phyloP scores from a whole-genome alignment of 2,113 vertebrate genomes.

The Xiphias gladius region DNA sequence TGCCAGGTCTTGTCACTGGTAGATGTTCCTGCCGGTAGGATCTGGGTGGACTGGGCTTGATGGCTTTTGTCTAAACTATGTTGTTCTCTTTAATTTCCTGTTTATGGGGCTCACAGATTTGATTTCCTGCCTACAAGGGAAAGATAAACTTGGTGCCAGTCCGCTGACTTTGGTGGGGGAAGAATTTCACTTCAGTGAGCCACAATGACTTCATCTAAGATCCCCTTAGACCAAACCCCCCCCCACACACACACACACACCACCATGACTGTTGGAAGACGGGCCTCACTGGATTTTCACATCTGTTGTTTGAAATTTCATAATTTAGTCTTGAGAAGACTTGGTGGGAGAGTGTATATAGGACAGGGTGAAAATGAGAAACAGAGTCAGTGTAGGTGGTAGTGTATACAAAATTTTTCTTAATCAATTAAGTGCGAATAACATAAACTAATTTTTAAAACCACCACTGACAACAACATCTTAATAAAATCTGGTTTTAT shows the following conservation, averaged over 20 bases:
- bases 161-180: conserved; percentile 27
- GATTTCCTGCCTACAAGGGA: conserved; percentile 73
- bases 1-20: conserved; percentile 45
- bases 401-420: neutral
- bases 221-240: neutral
- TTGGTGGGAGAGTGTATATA: neutral
- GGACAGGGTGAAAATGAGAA: neutral
- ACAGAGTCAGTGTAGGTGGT: neutral
- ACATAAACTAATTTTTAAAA: conserved; percentile 4
- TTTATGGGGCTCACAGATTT: conserved; percentile 72
- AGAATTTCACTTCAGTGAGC: conserved; percentile 27
- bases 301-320: conserved; percentile 36
- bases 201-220: conserved; percentile 24
- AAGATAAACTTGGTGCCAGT: conserved; percentile 66
- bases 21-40: conserved; percentile 44
- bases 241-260: neutral
- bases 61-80: conserved; percentile 67
- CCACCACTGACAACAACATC: neutral
- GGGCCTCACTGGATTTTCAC: conserved; percentile 8
- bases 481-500: conserved; percentile 1
- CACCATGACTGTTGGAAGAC: conserved; percentile 3
- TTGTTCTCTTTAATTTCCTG: conserved; percentile 83
- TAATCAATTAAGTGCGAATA: neutral
- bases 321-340: conserved; percentile 15
- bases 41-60: conserved; percentile 25